Percentiles rank a stretch among this genome's conserved stretches.
phyloP scores from a whole-genome alignment of 2,797 vertebrate genomes.

The Sus cebifrons region DNA sequence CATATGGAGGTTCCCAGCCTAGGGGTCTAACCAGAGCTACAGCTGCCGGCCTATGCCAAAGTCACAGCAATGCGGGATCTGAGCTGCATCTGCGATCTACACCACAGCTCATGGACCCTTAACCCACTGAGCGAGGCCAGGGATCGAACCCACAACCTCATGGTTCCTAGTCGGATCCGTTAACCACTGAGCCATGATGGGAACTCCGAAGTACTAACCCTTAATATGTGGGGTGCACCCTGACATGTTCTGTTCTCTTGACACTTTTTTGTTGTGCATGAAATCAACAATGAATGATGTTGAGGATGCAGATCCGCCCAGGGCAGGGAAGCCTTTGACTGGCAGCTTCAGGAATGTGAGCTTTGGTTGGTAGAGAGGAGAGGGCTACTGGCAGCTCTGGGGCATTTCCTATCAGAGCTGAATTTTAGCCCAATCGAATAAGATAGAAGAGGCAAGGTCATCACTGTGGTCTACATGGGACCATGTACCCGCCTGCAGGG shows the following conservation, averaged over 20 bases:
- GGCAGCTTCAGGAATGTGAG: not conserved
- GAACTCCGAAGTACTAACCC: not conserved
- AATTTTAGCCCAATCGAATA: conserved; percentile 5
- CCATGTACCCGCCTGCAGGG: not conserved
- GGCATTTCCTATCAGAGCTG: not conserved
- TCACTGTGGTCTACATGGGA: not conserved
- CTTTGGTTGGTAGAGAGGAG: conserved; percentile 23
- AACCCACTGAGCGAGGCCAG: too few relatives aligned
- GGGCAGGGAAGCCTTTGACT: not conserved
- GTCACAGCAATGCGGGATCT: too few relatives aligned
- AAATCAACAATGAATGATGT: not conserved
- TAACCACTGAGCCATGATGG: too few relatives aligned
- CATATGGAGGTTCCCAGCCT: too few relatives aligned
- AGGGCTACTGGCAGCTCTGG: not conserved
- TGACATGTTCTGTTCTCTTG: not conserved
- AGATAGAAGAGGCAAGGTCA: not conserved
- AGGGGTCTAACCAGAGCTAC: too few relatives aligned
- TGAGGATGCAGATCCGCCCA: not conserved
- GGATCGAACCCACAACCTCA: too few relatives aligned
- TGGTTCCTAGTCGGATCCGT: too few relatives aligned
- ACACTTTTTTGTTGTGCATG: not conserved
- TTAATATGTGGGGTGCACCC: not conserved
- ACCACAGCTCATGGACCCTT: too few relatives aligned
- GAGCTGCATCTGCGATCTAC: too few relatives aligned
- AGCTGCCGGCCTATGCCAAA: too few relatives aligned